Base-by-base conservation (phyloP, 1,140 invertebrate species). In the Ceratosolen fusciceps region DNA sequence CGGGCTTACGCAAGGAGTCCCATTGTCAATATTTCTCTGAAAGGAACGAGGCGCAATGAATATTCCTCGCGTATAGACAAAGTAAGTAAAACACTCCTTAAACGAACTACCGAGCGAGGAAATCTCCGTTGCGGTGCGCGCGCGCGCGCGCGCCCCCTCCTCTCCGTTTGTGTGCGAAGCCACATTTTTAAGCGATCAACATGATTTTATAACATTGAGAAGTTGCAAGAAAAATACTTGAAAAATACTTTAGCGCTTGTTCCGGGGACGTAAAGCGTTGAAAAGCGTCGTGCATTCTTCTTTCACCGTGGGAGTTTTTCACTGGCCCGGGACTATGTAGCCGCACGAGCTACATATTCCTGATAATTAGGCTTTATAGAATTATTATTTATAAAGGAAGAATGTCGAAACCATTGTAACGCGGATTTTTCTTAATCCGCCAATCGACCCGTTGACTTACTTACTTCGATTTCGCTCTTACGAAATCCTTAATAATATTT, bases 21-120 rank as follows among this genome's bases (percentile, higher is more conserved):
- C 56, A 78, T 78, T 78, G 77, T 78, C 77, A 72, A 78, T 78
- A 72, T 72, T 72, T 72, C 68, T 72, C 56, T 62, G 56, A 37
- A 65, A 47, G 77, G 5, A 60, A 72, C 56, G 68, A 39, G 67
- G 39, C 19, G 70, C 56, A 47, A 71, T 77, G 74, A 54, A 60
- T 77, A 71, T 68, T 70, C 49, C 65, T 24, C 34, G 49, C 5
- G 43, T 58, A 68, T 24, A 24, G 16, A 54, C 49, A 67, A 37
- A 39, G 70, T 56, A 67, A 49, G 24, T 52, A 29, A 67, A 58
- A 39, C 73, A 74, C 74, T 65, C 58, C 62, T 67, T 76, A n/a
- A 67, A 67, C n/a, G 49, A 39, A 67, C 8, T 16, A 12, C 34
- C 47, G 21, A 31, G 68, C 24, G 70, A 26, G 71, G 47, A 7